Base-by-base conservation (phyloP, 1,140 invertebrate genomes). In the Drosophila virilis region DNA sequence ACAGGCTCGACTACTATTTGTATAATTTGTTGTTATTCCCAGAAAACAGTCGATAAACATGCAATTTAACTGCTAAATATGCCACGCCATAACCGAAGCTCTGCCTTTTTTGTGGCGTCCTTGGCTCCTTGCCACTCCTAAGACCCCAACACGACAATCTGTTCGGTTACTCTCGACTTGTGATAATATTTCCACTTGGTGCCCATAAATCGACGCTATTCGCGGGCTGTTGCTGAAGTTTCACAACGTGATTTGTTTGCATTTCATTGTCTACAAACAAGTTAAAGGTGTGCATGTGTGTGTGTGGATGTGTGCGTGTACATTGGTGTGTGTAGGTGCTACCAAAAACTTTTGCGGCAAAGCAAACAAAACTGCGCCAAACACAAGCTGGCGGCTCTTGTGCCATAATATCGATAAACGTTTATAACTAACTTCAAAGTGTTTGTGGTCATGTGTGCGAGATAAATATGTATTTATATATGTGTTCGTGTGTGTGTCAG, bases 381-480 rank as follows among this genome's bases (percentile, higher is more conserved):
- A 62, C 58, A 62, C 52, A 70, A 54, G 22, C 55, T 54, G 55
- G n/a, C 15, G 58, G 42, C 35, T 32, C 66, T 70, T 65, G 62
- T 66, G 79, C 74, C 51, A 86, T 83, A 88, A 88, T 86, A 88
- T 86, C 80, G 83, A 89, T 86, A 86, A 86, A 83, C 83, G 79
- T 88, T 86, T 86, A 83, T 88, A 86, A 88, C 83, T 83, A 86
- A 86, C 76, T 86, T 88, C 55, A 74, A 81, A 78, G 60, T 69
- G 78, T 78, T 79, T 75, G 71, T 55, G 66, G 71, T 69, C 62
- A 65, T 72, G 32, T 61, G 17, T 40, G 22, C 45, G 12, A 32
- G 4, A 10, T n/a, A 46, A 9, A 42, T 43, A 17, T 60, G 42
- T 62, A 33, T 55, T 13, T 32, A 15, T 22, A 13, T 6, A 17